Evolutionary conservation across 2,113 vertebrate genomes (phyloP).

Genomic region (Erpornis zantholeuca): DNA sequence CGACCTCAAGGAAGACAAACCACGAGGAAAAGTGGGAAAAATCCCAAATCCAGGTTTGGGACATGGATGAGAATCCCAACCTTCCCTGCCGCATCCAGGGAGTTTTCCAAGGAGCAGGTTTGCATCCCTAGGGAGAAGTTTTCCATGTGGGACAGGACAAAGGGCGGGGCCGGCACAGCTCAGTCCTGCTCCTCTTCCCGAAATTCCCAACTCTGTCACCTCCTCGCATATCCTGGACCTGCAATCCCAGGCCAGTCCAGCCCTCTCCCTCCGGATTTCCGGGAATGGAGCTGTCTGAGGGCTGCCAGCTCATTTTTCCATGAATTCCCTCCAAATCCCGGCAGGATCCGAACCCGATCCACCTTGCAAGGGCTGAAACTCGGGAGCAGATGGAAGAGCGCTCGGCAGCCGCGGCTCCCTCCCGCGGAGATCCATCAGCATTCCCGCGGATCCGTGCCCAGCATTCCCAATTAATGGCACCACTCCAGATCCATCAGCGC

Average conservation of each 20-base stretch:
- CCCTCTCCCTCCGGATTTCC: not conserved
- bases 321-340: not conserved
- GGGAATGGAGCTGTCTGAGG: not conserved
- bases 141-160: not conserved
- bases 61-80: not conserved
- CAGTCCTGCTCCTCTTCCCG: accelerated
- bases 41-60: not conserved
- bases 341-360: not conserved
- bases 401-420: not conserved
- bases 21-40: not conserved
- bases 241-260: not conserved
- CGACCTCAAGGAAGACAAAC: not conserved
- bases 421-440: not conserved
- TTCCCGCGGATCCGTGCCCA: not conserved
- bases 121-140: accelerated
- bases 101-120: not conserved
- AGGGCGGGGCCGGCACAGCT: not conserved
- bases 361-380: not conserved
- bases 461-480: not conserved
- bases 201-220: not conserved
- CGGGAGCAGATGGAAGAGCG: not conserved
- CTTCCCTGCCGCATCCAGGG: not conserved
- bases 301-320: not conserved
- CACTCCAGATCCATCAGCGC: not conserved
- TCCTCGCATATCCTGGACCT: not conserved